Evolutionary conservation across 2,888 invertebrate genomes (phyloP).

Genomic region (Cotesia congregata): DNA sequence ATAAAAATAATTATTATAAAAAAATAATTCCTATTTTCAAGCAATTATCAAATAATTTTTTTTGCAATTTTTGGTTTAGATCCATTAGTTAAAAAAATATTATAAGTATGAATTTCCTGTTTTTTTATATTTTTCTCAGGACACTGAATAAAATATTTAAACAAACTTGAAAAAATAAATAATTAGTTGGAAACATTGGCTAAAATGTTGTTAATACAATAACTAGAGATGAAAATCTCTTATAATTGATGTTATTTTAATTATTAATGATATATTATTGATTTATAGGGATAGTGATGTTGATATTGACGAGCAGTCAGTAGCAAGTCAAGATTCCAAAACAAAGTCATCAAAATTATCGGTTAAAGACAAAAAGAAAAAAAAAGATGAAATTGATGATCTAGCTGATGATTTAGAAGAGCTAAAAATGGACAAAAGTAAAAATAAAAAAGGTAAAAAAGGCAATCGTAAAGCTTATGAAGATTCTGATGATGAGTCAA

Average conservation of each 20-base stretch:
- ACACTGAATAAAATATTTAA: no score
- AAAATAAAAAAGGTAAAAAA: slow-evolving; percentile 64
- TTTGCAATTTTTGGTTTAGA: no score
- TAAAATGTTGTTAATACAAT: not conserved
- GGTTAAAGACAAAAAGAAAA: slow-evolving; percentile 70
- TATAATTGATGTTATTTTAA: not conserved
- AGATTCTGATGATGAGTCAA: slow-evolving; percentile 49
- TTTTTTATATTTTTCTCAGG: no score
- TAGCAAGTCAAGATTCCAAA: slow-evolving; percentile 67
- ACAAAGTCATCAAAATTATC: slow-evolving; percentile 67
- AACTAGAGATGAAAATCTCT: not conserved
- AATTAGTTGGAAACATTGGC: no score
- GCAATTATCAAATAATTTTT: no score
- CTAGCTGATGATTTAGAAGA: slow-evolving; percentile 75
- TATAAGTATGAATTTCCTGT: no score
- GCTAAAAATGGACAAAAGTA: slow-evolving; percentile 73
- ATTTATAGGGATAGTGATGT: slow-evolving; percentile 77
- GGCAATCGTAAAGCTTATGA: slow-evolving; percentile 69
- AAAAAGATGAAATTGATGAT: slow-evolving; percentile 54
- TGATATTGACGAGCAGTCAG: slow-evolving; percentile 53
- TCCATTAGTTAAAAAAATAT: no score
- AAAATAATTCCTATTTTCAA: no score
- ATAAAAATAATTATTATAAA: no score
- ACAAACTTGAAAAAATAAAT: no score
- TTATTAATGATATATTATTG: slow-evolving; percentile 12